Conservation (phyloP, 2,797 vertebrate genomes). For the Limnodromus scolopaceus region DNA sequence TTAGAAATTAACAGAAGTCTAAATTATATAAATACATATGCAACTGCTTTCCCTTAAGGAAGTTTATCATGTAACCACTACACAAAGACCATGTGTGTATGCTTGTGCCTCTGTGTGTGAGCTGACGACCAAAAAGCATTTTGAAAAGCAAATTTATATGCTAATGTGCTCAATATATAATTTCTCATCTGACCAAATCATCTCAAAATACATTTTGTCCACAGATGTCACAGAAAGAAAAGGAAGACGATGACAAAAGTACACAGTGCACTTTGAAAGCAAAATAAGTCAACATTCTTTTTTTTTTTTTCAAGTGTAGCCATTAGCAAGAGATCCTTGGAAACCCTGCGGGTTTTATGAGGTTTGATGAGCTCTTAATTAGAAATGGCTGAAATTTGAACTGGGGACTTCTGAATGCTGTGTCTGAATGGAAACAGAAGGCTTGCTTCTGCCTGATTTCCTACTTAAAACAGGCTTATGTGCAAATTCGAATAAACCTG, state of each 20-base stretch:
- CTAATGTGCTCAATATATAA: neutral
- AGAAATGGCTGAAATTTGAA: constrained; percentile 61
- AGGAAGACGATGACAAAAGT: constrained; percentile 8
- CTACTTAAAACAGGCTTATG: neutral
- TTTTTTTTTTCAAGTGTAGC: neutral
- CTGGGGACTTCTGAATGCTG: neutral
- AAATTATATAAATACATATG: constrained; percentile 16
- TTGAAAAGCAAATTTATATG: neutral
- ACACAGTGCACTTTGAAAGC: constrained; percentile 24
- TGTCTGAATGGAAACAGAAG: constrained; percentile 5
- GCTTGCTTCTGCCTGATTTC: constrained; percentile 30
- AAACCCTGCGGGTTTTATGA: constrained; percentile 19
- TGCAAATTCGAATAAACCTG: neutral
- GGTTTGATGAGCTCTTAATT: constrained; percentile 59
- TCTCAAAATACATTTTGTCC: constrained; percentile 32
- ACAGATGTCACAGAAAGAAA: constrained; percentile 6
- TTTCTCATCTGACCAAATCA: constrained; percentile 3
- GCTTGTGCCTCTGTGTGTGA: neutral
- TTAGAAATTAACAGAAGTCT: constrained; percentile 19
- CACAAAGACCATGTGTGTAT: neutral
- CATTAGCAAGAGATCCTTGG: constrained; percentile 37
- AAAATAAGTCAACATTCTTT: constrained; percentile 4
- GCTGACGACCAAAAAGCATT: neutral
- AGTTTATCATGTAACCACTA: neutral
- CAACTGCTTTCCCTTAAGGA: neutral